Evolutionary conservation across 2,888 invertebrate species (phyloP), one percentile per base, ranked within the genome.

Genomic region (Prionchulus punctatus): DNA sequence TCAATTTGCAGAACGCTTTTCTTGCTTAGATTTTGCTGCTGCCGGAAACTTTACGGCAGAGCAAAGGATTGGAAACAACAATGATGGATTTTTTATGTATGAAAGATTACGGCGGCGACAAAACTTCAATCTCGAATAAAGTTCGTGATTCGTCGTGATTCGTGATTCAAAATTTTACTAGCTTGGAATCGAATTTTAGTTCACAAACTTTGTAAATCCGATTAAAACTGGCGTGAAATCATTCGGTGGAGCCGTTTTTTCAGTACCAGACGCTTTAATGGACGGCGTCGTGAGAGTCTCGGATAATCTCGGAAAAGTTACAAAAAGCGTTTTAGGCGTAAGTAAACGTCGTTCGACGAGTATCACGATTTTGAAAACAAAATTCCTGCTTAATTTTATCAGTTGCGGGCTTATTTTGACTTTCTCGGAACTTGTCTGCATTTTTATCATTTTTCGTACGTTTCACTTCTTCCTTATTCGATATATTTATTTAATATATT

Each of bases 221-320:
- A 73, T 91, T 58, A 82, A 82, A 67, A 82, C 81, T 2, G 86
- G 87, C 0, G 85, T 88, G 78, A 82, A 84, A 66, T 83, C 74
- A 26, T 77, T 82, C 26, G 79, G 81, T 1, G 78, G 79, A 64
- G 81, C 85, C 0, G 83, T 91, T 30, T 85, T 85, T 71, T 83
- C 84, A 53, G 84, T 88, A 78, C 89, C 90, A 0, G 89, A 90
- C 68, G 85, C 85, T 65, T 80, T 90, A 61, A 79, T 83, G 36
- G 86, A 82, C 64, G 86, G 86, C 0, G 83, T 89, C 0, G 85
- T 85, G 66, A 85, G 84, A 59, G 82, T 87, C 31, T 83, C 85
- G 75, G 86, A 83, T 66, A 85, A 85, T 56, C 78, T 86, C 61
- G 83, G 82, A 48, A 84, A 83, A 73, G 82, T 85, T 26, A 84